These are phyloP conservation scores for Platysteira castanea DNA, from an alignment of 2,113 vertebrate genomes.

Conservation along the genomic window DNA sequence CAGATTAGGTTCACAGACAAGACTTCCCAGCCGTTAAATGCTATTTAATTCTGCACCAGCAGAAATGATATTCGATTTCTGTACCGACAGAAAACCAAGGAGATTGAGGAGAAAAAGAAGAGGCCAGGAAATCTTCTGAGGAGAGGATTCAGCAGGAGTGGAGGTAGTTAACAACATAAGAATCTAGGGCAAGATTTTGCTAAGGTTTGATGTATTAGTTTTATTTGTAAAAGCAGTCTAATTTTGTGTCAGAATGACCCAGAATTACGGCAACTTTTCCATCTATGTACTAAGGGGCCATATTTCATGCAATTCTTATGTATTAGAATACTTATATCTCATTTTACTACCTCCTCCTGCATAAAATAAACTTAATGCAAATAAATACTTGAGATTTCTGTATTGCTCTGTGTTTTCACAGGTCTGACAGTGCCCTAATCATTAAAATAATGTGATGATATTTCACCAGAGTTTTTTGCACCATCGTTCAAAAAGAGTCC, in stretches of 20 bases:
- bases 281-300: not conserved
- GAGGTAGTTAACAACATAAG: constrained; percentile 8
- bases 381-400: not conserved
- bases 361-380: not conserved
- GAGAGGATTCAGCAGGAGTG: not conserved
- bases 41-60: not conserved
- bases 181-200: constrained; percentile 10
- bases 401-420: not conserved
- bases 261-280: constrained; percentile 34
- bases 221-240: constrained; percentile 9
- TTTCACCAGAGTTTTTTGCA: not conserved
- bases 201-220: not conserved
- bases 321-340: not conserved
- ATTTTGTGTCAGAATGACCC: constrained; percentile 62
- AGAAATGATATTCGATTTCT: not conserved
- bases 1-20: not conserved
- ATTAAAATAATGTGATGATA: not conserved
- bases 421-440: not conserved
- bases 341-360: not conserved
- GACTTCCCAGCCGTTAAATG: not conserved
- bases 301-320: constrained; percentile 12
- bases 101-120: not conserved
- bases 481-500: not conserved
- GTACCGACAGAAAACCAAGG: not conserved
- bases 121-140: not conserved